phyloP scores from a whole-genome alignment of 2,888 invertebrate genomes.

The Flexamia atlantica region DNA sequence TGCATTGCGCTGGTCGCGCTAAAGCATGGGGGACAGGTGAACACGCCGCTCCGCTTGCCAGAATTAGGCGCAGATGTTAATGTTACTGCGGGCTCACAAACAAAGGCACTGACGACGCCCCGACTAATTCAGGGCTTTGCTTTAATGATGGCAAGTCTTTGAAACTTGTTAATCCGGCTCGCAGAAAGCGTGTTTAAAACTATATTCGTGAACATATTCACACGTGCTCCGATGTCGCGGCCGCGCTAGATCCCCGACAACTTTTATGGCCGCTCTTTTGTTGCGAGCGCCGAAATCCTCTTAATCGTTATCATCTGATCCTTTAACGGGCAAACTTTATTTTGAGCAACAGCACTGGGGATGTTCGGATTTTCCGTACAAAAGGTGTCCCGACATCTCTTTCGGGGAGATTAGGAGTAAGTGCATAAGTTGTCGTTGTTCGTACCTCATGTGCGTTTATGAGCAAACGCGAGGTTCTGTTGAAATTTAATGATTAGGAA shows the following conservation, averaged over 20 bases:
- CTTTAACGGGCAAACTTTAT: constrained; percentile 49
- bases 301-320: constrained; percentile 50
- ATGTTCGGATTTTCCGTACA: not conserved
- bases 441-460: too few relatives aligned
- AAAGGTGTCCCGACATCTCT: not conserved
- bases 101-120: constrained; percentile 26
- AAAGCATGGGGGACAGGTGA: constrained; percentile 15
- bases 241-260: constrained; percentile 12
- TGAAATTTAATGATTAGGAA: too few relatives aligned
- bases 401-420: not conserved
- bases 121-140: constrained; percentile 62
- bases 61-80: constrained; percentile 44
- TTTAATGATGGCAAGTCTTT: constrained; percentile 61
- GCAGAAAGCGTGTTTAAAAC: constrained; percentile 63
- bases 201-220: constrained; percentile 60
- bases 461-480: too few relatives aligned
- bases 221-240: constrained; percentile 57
- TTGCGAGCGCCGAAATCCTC: not conserved
- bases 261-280: constrained; percentile 40
- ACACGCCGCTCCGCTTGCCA: not conserved
- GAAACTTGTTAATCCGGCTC: constrained; percentile 60
- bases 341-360: constrained; percentile 9
- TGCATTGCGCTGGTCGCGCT: not conserved
- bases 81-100: constrained; percentile 28
- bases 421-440: too few relatives aligned